Conservation (phyloP, 2,797 vertebrate genomes). For the Threskiornis aethiopicus region DNA sequence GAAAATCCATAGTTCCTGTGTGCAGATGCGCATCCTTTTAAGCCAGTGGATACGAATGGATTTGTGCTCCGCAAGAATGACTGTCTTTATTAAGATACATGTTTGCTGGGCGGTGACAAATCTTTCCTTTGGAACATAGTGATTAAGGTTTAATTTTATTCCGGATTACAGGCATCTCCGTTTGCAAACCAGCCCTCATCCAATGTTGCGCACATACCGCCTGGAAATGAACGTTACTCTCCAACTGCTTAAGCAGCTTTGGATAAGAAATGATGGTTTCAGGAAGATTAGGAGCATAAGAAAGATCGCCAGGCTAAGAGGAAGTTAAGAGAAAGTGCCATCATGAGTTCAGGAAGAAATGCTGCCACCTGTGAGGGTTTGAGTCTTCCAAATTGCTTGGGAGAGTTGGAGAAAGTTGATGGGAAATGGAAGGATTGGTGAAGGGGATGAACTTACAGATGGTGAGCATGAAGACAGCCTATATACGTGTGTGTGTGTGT, state of each 20-base stretch:
- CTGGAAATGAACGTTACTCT: conserved; percentile 7
- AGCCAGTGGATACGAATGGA: not conserved
- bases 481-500: accelerated
- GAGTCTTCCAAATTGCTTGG: not conserved
- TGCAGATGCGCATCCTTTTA: not conserved
- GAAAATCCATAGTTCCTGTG: not conserved
- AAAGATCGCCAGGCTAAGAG: not conserved
- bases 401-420: not conserved
- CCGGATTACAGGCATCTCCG: not conserved
- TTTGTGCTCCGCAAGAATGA: not conserved
- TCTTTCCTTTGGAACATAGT: not conserved
- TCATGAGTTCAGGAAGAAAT: not conserved
- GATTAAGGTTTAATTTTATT: conserved; percentile 55
- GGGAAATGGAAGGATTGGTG: not conserved
- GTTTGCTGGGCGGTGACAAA: conserved; percentile 3
- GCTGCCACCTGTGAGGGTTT: not conserved
- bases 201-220: not conserved
- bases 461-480: not conserved
- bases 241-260: conserved; percentile 32
- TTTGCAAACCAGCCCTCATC: conserved; percentile 3
- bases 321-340: not conserved
- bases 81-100: not conserved
- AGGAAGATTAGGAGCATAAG: conserved; percentile 8
- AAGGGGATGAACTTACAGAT: not conserved
- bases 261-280: conserved; percentile 46